These are phyloP conservation scores for Scaptomyza pallida DNA, from an alignment of 1,140 invertebrate species.

Conservation along the genomic window DNA sequence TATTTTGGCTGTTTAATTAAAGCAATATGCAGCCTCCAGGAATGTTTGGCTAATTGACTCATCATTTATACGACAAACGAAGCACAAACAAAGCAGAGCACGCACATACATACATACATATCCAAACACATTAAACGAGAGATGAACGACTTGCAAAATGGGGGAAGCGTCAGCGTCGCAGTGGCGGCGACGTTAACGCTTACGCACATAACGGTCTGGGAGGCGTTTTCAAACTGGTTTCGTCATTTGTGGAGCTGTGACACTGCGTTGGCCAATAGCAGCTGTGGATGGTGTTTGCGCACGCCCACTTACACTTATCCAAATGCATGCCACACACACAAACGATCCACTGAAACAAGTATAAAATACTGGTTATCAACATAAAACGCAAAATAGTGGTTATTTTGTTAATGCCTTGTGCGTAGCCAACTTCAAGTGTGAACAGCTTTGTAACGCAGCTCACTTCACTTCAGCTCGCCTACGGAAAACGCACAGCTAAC, in stretches of 20 bases:
- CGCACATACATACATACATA: conserved; percentile 15
- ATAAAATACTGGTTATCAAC: conserved; percentile 19
- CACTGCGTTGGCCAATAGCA: conserved; percentile 18
- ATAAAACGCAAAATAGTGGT: conserved; percentile 5
- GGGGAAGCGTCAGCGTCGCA: conserved; percentile 38
- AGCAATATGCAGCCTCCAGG: conserved; percentile 80
- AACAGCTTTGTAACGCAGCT: conserved; percentile 1
- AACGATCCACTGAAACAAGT: no score
- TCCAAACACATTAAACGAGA: conserved; percentile 1
- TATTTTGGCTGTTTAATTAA: conserved; percentile 79
- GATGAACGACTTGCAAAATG: conserved; percentile 36
- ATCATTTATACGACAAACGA: conserved; percentile 82
- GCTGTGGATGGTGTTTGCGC: conserved; percentile 30
- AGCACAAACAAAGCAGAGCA: conserved; percentile 63
- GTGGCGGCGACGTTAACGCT: conserved; percentile 23
- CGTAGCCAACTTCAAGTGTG: conserved; percentile 36
- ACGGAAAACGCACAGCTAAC: conserved; percentile 13
- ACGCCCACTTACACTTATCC: conserved; percentile 11
- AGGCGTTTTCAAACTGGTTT: conserved; percentile 28
- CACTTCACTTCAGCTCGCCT: conserved; percentile 6
- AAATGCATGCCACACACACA: conserved; percentile 13
- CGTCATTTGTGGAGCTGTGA: conserved; percentile 25
- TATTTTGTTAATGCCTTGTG: not conserved
- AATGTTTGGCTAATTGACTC: conserved; percentile 82
- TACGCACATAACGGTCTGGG: conserved; percentile 9